phyloP scores from a whole-genome alignment of 2,797 vertebrate species.

The Leptodon cayanensis region DNA sequence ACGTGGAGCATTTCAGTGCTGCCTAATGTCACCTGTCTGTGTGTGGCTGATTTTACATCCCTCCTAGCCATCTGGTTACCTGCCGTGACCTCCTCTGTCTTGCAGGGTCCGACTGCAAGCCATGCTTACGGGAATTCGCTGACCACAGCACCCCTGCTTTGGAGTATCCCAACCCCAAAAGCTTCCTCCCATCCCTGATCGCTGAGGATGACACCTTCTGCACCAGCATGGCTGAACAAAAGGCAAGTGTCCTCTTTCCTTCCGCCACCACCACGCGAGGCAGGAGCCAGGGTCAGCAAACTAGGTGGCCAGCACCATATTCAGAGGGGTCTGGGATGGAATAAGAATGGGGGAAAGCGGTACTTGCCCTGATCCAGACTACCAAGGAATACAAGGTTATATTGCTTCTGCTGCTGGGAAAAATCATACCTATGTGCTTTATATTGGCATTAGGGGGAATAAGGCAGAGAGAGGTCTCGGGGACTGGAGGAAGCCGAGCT shows the following conservation, averaged over 20 bases:
- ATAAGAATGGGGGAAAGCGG: background rate
- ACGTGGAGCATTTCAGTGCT: accelerated
- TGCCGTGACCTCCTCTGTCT: background rate
- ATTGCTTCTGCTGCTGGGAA: background rate
- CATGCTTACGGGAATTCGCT: constrained; percentile 68
- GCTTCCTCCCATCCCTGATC: constrained; percentile 73
- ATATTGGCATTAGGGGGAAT: background rate
- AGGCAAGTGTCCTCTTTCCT: constrained; percentile 73
- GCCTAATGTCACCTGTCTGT: background rate
- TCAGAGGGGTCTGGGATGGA: background rate
- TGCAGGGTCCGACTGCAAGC: constrained; percentile 86
- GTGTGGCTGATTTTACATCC: background rate
- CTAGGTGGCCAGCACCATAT: background rate
- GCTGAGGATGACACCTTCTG: constrained; percentile 78
- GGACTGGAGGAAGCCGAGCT: background rate
- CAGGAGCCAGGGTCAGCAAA: background rate
- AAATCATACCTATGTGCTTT: background rate
- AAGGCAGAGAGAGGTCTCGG: background rate
- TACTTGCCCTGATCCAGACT: background rate
- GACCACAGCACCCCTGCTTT: constrained; percentile 30
- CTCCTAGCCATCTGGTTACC: background rate
- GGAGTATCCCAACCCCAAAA: constrained; percentile 60
- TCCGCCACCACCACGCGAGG: accelerated
- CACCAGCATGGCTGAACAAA: constrained; percentile 74
- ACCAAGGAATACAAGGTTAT: background rate